Evolutionary conservation across 1,140 invertebrate species (phyloP), one percentile per base, ranked within the genome.

Genomic region (Thrips palmi): DNA sequence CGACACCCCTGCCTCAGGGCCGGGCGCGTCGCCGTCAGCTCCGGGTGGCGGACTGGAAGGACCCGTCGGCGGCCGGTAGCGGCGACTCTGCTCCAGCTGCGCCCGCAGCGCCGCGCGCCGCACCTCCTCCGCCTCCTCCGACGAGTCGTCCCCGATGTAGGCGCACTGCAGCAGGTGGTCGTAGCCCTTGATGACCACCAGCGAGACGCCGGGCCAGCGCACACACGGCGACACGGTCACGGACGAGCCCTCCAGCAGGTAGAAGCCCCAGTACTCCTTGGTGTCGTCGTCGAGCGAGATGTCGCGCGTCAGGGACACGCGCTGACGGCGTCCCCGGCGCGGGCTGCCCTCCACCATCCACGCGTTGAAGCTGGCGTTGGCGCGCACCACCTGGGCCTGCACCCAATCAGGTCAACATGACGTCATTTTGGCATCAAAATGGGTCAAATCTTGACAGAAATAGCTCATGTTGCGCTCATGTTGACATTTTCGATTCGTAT

Each of bases 261-360:
- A 82, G 53, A 82, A 82, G 6, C 78, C 77, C 77, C 77, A 82
- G 50, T 81, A 82, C 52, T 82, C 77, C 52, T 81, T 82, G 60
- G 77, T 74, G 46, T 82, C 78, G 47, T 82, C 77, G 37, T 74
- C 68, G n/a, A 82, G 52, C 10, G 65, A 57, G 34, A 81, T 48
- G 41, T 74, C 61, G 32, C 77, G 62, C 1, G 68, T 69, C 74
- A 81, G 66, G 63, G 4, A 80, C 61, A 0, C 63, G 65, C 11
- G 68, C 61, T 11, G 64, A 46, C 18, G 70, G 60, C 1, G 55
- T 48, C 2, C 64, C 57, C 4, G 75, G 49, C 41, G 59, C 51
- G 0, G 77, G 77, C 4, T 58, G 56, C 4, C 69, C 66, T 5
- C 56, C 44, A 80, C 59, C 34, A 79, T 55, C 54, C 74, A 83